Conservation (phyloP, 2,888 invertebrate species). For the Sminthurinus aureus region DNA sequence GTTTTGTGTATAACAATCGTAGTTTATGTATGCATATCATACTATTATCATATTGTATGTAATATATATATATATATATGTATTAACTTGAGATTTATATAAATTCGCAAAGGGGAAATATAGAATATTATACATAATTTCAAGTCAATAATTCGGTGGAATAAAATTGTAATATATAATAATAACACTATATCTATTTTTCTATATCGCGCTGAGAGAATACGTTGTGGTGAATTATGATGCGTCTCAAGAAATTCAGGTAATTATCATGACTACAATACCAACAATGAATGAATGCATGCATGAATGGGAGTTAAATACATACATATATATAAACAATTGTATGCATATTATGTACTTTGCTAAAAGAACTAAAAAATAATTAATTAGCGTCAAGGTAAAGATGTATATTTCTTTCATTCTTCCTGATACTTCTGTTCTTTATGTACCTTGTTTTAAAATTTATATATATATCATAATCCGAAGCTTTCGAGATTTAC, state of each 20-base stretch:
- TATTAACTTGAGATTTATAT: slow-evolving; percentile 11
- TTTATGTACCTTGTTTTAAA: slow-evolving; percentile 18
- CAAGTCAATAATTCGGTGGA: slow-evolving; percentile 30
- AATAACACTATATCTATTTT: slow-evolving; percentile 18
- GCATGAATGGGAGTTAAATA: neutral
- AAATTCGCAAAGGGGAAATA: neutral
- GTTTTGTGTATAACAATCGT: no score
- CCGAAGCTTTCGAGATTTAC: slow-evolving; percentile 34
- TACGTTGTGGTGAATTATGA: slow-evolving; percentile 37
- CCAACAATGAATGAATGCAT: slow-evolving; percentile 14
- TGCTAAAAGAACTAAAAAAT: neutral
- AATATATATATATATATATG: neutral
- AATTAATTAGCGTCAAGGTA: slow-evolving; percentile 8
- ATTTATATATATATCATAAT: slow-evolving; percentile 20
- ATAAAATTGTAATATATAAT: no score
- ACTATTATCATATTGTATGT: slow-evolving; percentile 13
- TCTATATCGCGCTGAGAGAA: slow-evolving; percentile 16
- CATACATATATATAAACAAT: neutral
- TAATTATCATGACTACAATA: slow-evolving; percentile 38
- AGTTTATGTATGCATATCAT: neutral
- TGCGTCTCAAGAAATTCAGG: slow-evolving; percentile 39
- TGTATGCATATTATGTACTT: slow-evolving; percentile 12
- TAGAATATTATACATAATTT: slow-evolving; percentile 12
- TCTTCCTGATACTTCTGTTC: neutral
- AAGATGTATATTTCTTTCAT: slow-evolving; percentile 1